Percentiles rank a stretch among this genome's conserved stretches.
phyloP scores from a whole-genome alignment of 2,113 vertebrate species.

The Aleadryas rufinucha region DNA sequence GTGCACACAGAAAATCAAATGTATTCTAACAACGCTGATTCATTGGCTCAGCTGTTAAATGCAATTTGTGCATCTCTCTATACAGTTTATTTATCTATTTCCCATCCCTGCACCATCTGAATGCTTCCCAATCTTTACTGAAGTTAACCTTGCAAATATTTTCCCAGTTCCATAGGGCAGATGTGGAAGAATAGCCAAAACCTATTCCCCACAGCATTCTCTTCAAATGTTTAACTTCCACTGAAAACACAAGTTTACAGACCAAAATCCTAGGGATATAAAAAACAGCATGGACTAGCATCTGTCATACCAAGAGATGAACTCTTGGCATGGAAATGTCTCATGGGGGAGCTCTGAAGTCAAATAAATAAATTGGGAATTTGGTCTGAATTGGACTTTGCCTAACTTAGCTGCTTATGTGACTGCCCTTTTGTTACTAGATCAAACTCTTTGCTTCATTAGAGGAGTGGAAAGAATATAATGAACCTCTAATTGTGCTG shows the following conservation, averaged over 20 bases:
- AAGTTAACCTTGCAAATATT: background rate
- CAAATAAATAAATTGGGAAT: background rate
- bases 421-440: background rate
- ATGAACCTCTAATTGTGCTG: background rate
- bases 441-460: background rate
- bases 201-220: background rate
- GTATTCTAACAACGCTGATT: conserved; percentile 45
- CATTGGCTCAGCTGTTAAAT: conserved; percentile 56
- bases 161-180: background rate
- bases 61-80: conserved; percentile 9
- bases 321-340: background rate
- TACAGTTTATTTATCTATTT: conserved; percentile 15
- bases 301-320: background rate
- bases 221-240: conserved; percentile 15
- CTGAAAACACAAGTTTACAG: background rate
- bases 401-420: background rate
- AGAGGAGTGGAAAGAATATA: background rate
- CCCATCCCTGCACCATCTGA: conserved; percentile 8
- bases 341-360: background rate
- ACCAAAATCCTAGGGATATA: background rate
- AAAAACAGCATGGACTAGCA: background rate
- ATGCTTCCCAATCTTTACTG: background rate
- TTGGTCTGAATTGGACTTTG: background rate
- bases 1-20: conserved; percentile 51
- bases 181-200: background rate